Conservation (phyloP, 2,797 vertebrate species). For the Anguilla marmorata region DNA sequence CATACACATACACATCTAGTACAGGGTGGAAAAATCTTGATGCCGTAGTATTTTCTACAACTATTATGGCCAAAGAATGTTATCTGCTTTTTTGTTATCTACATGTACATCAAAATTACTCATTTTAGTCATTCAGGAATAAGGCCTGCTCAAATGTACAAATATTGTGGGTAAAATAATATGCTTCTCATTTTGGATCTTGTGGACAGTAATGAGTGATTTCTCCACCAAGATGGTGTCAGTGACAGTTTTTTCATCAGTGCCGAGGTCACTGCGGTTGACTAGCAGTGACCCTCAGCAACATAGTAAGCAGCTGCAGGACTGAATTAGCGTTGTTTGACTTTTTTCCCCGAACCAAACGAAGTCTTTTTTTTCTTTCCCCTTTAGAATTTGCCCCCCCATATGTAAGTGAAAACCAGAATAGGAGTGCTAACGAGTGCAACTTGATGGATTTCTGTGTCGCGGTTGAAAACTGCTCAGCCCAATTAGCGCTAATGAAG, state of each 20-base stretch:
- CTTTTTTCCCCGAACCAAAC: neutral
- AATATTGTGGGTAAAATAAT: neutral
- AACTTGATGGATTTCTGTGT: slow-evolving; percentile 16
- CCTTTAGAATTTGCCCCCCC: neutral
- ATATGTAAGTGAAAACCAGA: neutral
- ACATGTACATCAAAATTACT: neutral
- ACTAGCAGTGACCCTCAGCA: slow-evolving; percentile 12
- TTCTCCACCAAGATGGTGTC: neutral
- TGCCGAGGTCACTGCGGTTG: neutral
- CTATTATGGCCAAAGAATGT: neutral
- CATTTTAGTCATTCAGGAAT: neutral
- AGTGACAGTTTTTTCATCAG: neutral
- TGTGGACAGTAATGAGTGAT: neutral
- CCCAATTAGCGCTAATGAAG: slow-evolving; percentile 36
- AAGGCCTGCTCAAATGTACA: neutral
- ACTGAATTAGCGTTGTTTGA: slow-evolving; percentile 16
- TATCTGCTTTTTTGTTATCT: neutral
- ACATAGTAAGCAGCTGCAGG: slow-evolving; percentile 19
- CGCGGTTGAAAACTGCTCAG: slow-evolving; percentile 7
- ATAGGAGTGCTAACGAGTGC: slow-evolving; percentile 14
- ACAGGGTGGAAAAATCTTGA: neutral
- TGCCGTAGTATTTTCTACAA: neutral
- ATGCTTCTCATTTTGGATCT: neutral
- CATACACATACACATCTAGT: neutral
- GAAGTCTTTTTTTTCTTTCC: slow-evolving; percentile 15